phyloP scores from a whole-genome alignment of 2,888 invertebrate genomes.

The Unio pictorum region DNA sequence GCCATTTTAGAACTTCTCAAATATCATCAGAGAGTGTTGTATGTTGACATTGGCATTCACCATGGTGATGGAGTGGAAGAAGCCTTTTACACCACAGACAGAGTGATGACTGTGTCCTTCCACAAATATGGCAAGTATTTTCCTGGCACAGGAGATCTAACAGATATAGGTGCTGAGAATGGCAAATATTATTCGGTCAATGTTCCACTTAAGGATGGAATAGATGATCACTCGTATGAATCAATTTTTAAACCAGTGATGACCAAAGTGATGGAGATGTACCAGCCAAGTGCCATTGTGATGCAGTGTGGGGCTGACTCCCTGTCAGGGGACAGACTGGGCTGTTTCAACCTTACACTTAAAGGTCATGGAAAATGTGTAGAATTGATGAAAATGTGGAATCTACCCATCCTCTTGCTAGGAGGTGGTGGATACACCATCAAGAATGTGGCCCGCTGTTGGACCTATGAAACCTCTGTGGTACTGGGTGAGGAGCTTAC shows the following conservation, averaged over 20 bases:
- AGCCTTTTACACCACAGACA: constrained; percentile 98
- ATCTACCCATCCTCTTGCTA: constrained; percentile 94
- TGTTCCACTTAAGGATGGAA: constrained; percentile 68
- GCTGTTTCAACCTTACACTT: constrained; percentile 98
- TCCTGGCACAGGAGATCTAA: constrained; percentile 89
- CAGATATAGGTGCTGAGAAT: constrained; percentile 79
- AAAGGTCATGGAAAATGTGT: constrained; percentile 98
- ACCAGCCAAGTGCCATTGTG: constrained; percentile 97
- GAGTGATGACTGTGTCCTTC: constrained; percentile 99
- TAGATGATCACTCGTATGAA: too few species aligned
- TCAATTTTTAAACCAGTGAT: constrained; percentile 71
- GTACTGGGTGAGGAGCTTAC: constrained; percentile 96
- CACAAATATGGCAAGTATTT: constrained; percentile 99
- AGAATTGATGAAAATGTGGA: constrained; percentile 97
- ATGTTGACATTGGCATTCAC: constrained; percentile 99
- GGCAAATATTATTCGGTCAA: constrained; percentile 99
- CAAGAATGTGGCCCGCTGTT: constrained; percentile 97
- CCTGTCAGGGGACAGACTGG: constrained; percentile 94
- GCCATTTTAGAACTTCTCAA: constrained; percentile 96
- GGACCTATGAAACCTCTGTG: constrained; percentile 99
- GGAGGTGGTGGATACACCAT: constrained; percentile 99
- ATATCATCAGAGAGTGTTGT: constrained; percentile 96
- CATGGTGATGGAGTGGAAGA: constrained; percentile 99
- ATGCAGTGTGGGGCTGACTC: constrained; percentile 99
- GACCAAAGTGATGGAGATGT: constrained; percentile 91